Conservation (phyloP, 2,113 vertebrate genomes). For the Glaucidium brasilianum region DNA sequence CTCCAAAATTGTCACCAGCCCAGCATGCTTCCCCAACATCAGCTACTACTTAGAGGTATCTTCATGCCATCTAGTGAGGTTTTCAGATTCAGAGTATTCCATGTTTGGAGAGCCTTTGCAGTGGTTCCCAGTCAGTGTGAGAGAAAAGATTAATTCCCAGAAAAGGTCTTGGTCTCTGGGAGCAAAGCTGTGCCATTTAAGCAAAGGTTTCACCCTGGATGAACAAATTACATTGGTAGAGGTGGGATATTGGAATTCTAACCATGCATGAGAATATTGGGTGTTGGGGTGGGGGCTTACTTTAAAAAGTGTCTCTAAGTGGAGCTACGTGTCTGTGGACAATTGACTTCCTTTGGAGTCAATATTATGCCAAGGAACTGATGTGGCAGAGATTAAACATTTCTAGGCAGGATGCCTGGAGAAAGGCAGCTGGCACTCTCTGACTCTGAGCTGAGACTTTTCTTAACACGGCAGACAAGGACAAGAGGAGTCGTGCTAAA, state of each 20-base stretch:
- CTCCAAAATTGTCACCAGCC: not conserved
- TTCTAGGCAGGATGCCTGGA: not conserved
- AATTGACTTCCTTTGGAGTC: not conserved
- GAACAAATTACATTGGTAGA: not conserved
- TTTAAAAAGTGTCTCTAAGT: not conserved
- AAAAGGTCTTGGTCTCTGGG: not conserved
- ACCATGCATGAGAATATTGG: not conserved
- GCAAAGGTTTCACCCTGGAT: not conserved
- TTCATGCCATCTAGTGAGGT: not conserved
- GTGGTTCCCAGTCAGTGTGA: not conserved
- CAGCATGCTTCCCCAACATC: not conserved
- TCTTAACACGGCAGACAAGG: not conserved
- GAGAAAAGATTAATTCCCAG: not conserved
- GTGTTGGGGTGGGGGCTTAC: not conserved
- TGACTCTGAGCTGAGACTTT: not conserved
- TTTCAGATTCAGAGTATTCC: not conserved
- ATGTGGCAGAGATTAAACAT: not conserved
- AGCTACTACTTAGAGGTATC: not conserved
- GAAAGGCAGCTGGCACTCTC: not conserved
- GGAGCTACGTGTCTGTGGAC: not conserved
- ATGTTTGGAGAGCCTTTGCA: not conserved
- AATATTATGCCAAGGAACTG: not conserved
- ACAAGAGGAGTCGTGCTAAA: not conserved
- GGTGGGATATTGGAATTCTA: not conserved
- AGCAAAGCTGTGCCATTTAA: not conserved